Conservation (phyloP, 2,797 vertebrate genomes). For the Cephalopachus bancanus region DNA sequence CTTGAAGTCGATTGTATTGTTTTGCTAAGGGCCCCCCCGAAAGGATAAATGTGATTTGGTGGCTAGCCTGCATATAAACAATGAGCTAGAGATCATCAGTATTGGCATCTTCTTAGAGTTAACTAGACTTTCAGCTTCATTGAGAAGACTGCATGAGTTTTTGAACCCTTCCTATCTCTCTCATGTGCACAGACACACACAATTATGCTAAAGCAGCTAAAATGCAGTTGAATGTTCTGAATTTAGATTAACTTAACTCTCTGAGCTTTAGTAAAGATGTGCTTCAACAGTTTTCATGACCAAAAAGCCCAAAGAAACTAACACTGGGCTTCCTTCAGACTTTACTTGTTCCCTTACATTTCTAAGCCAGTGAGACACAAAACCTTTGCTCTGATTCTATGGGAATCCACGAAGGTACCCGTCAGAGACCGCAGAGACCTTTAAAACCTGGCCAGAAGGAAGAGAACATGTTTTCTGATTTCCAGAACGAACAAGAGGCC, state of each 20-base stretch:
- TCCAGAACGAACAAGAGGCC: constrained; percentile 64
- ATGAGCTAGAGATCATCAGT: constrained; percentile 15
- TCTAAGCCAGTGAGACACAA: constrained; percentile 39
- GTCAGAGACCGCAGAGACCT: neutral
- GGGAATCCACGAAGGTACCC: constrained; percentile 6
- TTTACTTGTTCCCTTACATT: constrained; percentile 42
- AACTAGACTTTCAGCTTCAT: constrained; percentile 36
- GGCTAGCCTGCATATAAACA: constrained; percentile 38
- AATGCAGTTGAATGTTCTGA: constrained; percentile 56
- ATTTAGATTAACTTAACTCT: constrained; percentile 53
- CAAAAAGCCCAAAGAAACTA: constrained; percentile 53
- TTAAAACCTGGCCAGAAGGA: constrained; percentile 35
- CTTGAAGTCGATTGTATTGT: constrained; percentile 49
- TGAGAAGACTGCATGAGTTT: neutral
- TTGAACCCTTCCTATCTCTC: neutral
- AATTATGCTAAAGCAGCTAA: neutral
- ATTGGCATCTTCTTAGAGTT: constrained; percentile 13
- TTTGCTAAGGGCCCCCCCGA: neutral
- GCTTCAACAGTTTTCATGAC: constrained; percentile 44
- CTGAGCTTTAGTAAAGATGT: constrained; percentile 26
- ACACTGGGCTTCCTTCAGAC: constrained; percentile 35
- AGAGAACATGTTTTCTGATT: constrained; percentile 31
- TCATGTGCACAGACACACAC: neutral
- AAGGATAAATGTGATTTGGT: constrained; percentile 46
- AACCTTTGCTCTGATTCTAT: constrained; percentile 1